Base-by-base conservation (phyloP, 2,113 vertebrate genomes). In the Riparia riparia region DNA sequence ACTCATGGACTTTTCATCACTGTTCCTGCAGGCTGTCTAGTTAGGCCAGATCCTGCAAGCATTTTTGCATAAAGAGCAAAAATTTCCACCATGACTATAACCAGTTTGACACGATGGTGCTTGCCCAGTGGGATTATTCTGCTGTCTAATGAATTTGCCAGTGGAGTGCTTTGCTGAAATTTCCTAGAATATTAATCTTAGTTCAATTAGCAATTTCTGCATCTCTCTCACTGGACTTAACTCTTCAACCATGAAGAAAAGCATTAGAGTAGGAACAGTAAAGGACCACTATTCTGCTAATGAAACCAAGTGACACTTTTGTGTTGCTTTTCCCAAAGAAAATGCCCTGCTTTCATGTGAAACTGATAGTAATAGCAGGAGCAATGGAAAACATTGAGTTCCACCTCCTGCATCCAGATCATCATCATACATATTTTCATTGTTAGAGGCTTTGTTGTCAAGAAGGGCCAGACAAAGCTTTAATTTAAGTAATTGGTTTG, bases 181-280 rank as follows among this genome's bases (percentile, higher is more conserved):
- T 96, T 91, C 80, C 57, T 88, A 66, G 82, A 78, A 85, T 93
- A 93, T 91, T 90, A 92, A 86, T 95, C 74, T 79, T 83, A 88
- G 14, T 61, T 32, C 80, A 92, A 54, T 94, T 97, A 97, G n/a
- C 45, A 84, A 32, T 60, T 74, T 60, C 92, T 93, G 18, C 28
- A 15, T 91, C 70, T 91, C 28, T 85, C 44, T 92, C 37, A 78
- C 32, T 73, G n/a, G 57, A 47, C 68, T 87, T 63, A 80, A 74
- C 70, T 82, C 74, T 53, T 94, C 66, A 74, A 24, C 74, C 49
- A 50, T 57, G 64, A 95, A 86, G 68, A 90, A 66, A 19, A 80
- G 29, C 5, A 12, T 72, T 50, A 12, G 22, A 81, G 18, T 8
- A 4, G 44, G 85, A 94, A 78, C 41, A 68, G 70, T 18, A 49